Percentiles rank a stretch among this genome's conserved stretches.
These are phyloP conservation scores for Porites rus DNA, from an alignment of 92 coral and sea anemone genomes.

Conservation along the genomic window DNA sequence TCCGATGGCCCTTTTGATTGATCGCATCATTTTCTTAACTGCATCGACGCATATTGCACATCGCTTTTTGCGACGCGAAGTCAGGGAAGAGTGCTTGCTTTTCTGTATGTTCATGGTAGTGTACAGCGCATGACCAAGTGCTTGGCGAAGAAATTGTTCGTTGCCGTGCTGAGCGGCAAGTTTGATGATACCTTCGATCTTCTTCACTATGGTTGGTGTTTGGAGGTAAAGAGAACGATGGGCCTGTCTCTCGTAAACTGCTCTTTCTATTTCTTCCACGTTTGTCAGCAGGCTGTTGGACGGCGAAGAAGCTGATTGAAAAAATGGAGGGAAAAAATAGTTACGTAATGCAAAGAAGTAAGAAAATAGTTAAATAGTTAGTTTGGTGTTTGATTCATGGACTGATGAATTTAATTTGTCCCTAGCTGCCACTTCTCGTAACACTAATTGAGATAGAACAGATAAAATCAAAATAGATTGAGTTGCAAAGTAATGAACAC, in stretches of 20 bases:
- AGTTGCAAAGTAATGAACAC: too few species aligned
- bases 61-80: slow-evolving; percentile 39
- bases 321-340: neutral
- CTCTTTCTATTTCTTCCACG: slow-evolving; percentile 67
- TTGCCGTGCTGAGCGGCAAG: slow-evolving; percentile 42
- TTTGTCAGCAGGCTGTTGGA: slow-evolving; percentile 61
- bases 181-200: slow-evolving; percentile 42
- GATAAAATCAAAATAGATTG: too few species aligned
- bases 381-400: too few species aligned
- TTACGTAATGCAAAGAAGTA: neutral
- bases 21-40: slow-evolving; percentile 34
- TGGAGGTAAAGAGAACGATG: slow-evolving; percentile 8
- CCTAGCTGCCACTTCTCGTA: too few species aligned
- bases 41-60: slow-evolving; percentile 3
- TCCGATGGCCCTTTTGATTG: slow-evolving; percentile 18
- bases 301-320: slow-evolving; percentile 8
- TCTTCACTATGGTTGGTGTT: slow-evolving; percentile 27
- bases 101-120: slow-evolving; percentile 28
- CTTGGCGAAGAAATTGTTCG: slow-evolving; percentile 60
- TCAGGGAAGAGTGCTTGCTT: neutral
- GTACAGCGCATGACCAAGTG: slow-evolving; percentile 63
- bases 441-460: too few species aligned
- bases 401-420: too few species aligned
- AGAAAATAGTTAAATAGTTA: neutral
- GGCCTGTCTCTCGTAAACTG: slow-evolving; percentile 57